Evolutionary conservation across 1,140 invertebrate genomes (phyloP).

Genomic region (Drusus annulatus): DNA sequence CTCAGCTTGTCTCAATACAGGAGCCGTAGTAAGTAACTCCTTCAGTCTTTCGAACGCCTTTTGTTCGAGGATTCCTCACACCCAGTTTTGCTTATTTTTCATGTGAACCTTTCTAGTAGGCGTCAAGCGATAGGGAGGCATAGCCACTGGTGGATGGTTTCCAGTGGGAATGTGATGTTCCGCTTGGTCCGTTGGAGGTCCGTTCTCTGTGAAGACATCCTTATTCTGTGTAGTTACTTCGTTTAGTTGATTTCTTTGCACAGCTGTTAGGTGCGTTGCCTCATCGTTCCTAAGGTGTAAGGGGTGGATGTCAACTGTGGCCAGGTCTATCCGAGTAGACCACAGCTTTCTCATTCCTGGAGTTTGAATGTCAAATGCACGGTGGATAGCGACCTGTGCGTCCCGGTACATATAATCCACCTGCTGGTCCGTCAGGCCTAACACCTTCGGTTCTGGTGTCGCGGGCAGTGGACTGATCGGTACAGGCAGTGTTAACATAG

Average conservation of each 20-base stretch:
- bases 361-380: not conserved
- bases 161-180: not conserved
- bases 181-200: not conserved
- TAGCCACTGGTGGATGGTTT: constrained; percentile 49
- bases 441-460: not conserved
- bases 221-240: no score
- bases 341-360: not conserved
- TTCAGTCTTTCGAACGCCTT: not conserved
- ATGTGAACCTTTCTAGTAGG: constrained; percentile 46
- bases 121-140: constrained; percentile 60
- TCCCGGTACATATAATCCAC: not conserved
- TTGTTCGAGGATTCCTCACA: not conserved
- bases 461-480: not conserved
- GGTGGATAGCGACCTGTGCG: not conserved
- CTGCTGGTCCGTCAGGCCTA: not conserved
- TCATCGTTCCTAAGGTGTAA: not conserved
- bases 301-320: not conserved
- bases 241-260: not conserved
- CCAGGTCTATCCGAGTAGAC: not conserved
- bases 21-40: not conserved
- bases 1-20: not conserved
- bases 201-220: not conserved
- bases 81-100: not conserved
- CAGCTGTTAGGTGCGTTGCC: not conserved
- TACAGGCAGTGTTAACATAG: not conserved